A percentile compares a stretch with the other conserved stretches of the same genome.
phyloP scores from a whole-genome alignment of 2,797 vertebrate species.

The Poeciliopsis presidionis region DNA sequence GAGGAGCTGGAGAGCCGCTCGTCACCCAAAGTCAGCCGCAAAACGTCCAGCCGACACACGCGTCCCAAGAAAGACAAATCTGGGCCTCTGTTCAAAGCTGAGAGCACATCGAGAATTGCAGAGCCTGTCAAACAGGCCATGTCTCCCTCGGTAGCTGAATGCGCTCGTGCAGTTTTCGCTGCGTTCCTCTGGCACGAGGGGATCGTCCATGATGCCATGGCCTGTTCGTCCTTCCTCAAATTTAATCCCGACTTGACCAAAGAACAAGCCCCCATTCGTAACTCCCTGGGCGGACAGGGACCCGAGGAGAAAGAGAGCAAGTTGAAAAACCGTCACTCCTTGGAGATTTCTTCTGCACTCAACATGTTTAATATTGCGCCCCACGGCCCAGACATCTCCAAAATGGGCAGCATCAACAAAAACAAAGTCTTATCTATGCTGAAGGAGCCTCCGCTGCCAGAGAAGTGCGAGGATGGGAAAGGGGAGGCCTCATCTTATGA shows the following conservation, averaged over 20 bases:
- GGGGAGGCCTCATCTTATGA: constrained; percentile 86
- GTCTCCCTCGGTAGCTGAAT: constrained; percentile 98
- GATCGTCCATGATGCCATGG: constrained; percentile 99
- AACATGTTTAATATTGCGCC: constrained; percentile 99
- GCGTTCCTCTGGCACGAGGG: constrained; percentile 99
- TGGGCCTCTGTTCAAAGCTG: constrained; percentile 92
- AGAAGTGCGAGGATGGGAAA: constrained; percentile 97
- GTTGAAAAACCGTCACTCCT: constrained; percentile 96
- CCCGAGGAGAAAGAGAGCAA: constrained; percentile 95
- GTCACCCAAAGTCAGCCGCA: constrained; percentile 97
- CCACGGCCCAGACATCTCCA: constrained; percentile 98
- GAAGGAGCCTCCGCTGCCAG: constrained; percentile 94
- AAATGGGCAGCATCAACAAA: constrained; percentile 99
- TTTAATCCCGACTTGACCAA: constrained; percentile 98
- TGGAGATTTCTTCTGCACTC: constrained; percentile 98
- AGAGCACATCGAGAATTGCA: constrained; percentile 81
- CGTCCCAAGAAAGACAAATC: constrained; percentile 98
- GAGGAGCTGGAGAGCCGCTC: constrained; percentile 93
- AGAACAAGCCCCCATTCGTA: constrained; percentile 96
- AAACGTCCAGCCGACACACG: constrained; percentile 89
- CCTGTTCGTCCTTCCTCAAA: constrained; percentile 98
- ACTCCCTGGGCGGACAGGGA: constrained; percentile 88
- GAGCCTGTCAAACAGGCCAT: constrained; percentile 98
- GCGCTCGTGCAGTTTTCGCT: constrained; percentile 94
- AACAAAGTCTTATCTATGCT: constrained; percentile 99